Evolutionary conservation across 2,797 vertebrate species (phyloP), one percentile per base, ranked within the genome.

Genomic region (Neostethus bicornis): DNA sequence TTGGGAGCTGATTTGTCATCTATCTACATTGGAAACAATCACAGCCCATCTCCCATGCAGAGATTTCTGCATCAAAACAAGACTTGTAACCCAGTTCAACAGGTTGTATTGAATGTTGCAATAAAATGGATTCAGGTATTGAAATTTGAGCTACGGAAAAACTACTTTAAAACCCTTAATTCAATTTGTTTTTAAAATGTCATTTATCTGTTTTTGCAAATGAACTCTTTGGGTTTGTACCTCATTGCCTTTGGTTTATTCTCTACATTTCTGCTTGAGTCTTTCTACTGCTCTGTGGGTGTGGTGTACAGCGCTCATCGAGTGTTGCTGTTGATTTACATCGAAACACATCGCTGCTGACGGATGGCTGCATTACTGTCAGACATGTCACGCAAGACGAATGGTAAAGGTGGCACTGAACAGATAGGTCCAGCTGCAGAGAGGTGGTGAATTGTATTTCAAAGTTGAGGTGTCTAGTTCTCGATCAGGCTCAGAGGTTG

Each of bases 241-340:
- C 50, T 55, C 28, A 13, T 19, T 8, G 37, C 66, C 37, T 17
- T 19, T 45, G 24, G 38, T 28, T 47, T 47, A 56, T 39, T 49
- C 21, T 38, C 34, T 35, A 17, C 47, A 49, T 5, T 9, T 26
- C 25, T 26, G 6, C 31, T 49, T 53, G 32, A 39, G 48, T 56
- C 55, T n/a, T 41, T 46, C 53, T 66, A 56, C 31, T 11, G 13
- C 61, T 73, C 66, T 73, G 71, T 66, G 81, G 89, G 82, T 61
- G 82, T 86, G 85, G 85, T 73, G 72, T 90, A 86, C 90, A 83
- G 84, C 87, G 89, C 84, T 89, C 89, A 85, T 93, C 86, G 87
- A 50, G 83, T 82, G 68, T 83, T 24, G 51, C 65, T 38, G 5
- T 24, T 93, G 90, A 89, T 94, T 93, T 94, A 94, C 91, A 83